Evolutionary conservation across 64 coral and sea anemone genomes (phyloP), one percentile per base, ranked within the genome.

Genomic region (Astreopora myriophthalma): DNA sequence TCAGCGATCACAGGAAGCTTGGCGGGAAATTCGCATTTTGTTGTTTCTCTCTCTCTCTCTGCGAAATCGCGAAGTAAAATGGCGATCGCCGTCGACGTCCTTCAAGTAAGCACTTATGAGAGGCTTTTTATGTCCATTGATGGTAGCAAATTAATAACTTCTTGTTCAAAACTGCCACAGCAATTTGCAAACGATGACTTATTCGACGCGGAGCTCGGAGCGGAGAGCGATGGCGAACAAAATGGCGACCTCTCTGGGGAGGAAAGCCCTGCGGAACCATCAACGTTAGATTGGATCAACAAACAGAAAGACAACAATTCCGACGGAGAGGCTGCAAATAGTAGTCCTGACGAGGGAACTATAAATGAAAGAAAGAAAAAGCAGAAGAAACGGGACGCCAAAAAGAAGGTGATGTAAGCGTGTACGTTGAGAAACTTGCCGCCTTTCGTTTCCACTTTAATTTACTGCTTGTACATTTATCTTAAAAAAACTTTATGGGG

Each of bases 171-270:
- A 20, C 23, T 62, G 70, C 34, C 34, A 74, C 23, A 83, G 79
- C 79, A 20, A 83, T 83, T 83, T 20, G 57, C 83, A 46, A 86
- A 98, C 60, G 82, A 84, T 60, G 93, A 95, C 44, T 84, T 98
- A 12, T 98, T 91, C 79, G 95, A 98, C 79, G 68, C 92, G 11
- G 95, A 98, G 51, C 74, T 91, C 19, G 95, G 90, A 8, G 92
- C 65, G 19, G 68, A 68, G 27, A 71, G 44, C 38, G 71, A 85
- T 65, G 88, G 76, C 58, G 93, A 52, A 30, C 44, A 76, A 73
- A 48, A 85, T 38, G n/a, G 75, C 16, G 62, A 84, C 51, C 42
- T 67, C 11, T 71, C 85, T 29, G 73, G 86, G 8, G 44, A 73
- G 26, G 93, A 86, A 25, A 67, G 8, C 25, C 26, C 39, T 75